A percentile compares a stretch with the other conserved stretches of the same genome.
Conservation (phyloP, 2,797 vertebrate genomes). For the Xenentodon cancila region DNA sequence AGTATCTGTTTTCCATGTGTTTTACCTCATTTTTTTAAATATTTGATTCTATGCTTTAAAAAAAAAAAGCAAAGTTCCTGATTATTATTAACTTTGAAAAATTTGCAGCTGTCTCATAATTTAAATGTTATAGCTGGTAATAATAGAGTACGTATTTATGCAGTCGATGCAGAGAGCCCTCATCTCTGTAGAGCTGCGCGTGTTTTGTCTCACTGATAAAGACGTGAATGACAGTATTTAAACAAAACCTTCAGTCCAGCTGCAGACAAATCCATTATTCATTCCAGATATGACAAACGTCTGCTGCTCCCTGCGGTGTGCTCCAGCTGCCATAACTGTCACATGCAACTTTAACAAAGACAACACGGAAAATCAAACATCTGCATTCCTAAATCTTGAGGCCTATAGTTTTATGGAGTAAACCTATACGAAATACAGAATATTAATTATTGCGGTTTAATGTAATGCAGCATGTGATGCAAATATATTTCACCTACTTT, state of each 20-base stretch:
- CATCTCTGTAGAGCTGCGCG: conserved; percentile 1
- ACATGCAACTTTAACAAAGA: conserved; percentile 36
- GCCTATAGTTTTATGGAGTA: conserved; percentile 50
- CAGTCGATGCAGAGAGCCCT: conserved; percentile 9
- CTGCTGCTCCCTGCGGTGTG: conserved; percentile 25
- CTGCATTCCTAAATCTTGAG: conserved; percentile 35
- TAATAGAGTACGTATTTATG: neutral
- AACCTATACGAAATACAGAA: conserved; percentile 21
- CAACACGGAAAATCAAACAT: conserved; percentile 19
- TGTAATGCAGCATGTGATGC: conserved; percentile 36
- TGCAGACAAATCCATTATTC: conserved; percentile 62
- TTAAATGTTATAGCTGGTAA: conserved; percentile 23
- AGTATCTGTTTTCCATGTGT: conserved; percentile 28
- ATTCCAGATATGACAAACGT: conserved; percentile 55
- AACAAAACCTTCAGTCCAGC: conserved; percentile 27
- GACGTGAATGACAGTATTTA: conserved; percentile 28
- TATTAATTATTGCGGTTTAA: conserved; percentile 21
- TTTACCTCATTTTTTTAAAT: conserved; percentile 24
- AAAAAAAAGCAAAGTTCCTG: neutral
- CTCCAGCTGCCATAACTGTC: conserved; percentile 29
- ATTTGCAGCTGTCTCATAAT: conserved; percentile 24
- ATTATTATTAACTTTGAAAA: neutral
- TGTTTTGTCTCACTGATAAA: conserved; percentile 21
- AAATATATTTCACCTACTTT: conserved; percentile 17
- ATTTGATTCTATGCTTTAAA: conserved; percentile 24